These are phyloP conservation scores for Ifrita kowaldi DNA, from an alignment of 2,113 vertebrate genomes.

Conservation along the genomic window DNA sequence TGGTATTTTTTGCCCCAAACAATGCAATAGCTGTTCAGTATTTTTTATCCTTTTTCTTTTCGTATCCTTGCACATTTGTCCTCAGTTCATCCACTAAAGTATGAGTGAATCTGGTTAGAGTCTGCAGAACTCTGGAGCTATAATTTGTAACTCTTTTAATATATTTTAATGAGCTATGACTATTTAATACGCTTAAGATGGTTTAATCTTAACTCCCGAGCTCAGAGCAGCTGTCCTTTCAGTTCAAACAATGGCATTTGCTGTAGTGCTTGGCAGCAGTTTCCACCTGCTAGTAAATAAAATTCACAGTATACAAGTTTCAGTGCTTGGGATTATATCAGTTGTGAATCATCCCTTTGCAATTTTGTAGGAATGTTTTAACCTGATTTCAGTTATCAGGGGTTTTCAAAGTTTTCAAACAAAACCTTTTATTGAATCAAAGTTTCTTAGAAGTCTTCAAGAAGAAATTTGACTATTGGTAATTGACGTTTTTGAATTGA, in stretches of 20 bases:
- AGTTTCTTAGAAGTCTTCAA: neutral
- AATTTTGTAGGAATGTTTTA: neutral
- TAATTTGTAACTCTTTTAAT: neutral
- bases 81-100: neutral
- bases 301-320: neutral
- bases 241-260: neutral
- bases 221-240: neutral
- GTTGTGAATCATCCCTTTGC: neutral
- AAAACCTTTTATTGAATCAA: neutral
- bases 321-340: neutral
- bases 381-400: neutral
- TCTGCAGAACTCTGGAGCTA: neutral
- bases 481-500: neutral
- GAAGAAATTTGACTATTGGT: neutral
- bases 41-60: neutral
- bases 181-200: neutral
- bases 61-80: neutral
- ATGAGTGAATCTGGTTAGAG: neutral
- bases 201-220: neutral
- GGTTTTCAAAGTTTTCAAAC: no score
- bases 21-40: neutral
- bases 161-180: neutral
- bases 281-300: neutral
- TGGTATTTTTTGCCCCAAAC: conserved; percentile 29
- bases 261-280: neutral